Evolutionary conservation across 1,140 invertebrate genomes (phyloP).

Genomic region (Caenorhabditis remanei): DNA sequence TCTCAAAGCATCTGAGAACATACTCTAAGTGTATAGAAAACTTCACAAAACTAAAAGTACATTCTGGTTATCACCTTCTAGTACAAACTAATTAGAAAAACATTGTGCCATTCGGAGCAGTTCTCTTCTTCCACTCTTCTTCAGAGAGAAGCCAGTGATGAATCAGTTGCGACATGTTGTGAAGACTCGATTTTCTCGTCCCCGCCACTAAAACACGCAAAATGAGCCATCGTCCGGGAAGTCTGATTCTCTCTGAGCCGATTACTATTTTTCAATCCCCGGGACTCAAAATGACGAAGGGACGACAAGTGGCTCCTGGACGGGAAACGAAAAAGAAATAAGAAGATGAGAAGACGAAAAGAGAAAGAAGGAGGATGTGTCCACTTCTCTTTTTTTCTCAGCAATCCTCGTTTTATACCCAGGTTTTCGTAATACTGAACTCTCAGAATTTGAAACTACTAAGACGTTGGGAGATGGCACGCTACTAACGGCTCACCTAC

Average conservation of each 20-base stretch:
- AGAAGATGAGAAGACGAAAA: constrained; percentile 30
- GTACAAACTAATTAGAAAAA: constrained; percentile 57
- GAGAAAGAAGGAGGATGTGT: background rate
- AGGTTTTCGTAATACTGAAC: constrained; percentile 54
- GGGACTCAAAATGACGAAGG: constrained; percentile 51
- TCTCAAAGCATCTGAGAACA: background rate
- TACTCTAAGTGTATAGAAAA: background rate
- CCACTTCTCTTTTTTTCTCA: constrained; percentile 19
- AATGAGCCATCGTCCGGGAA: constrained; percentile 40
- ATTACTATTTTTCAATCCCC: background rate
- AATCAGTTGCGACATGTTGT: constrained; percentile 54
- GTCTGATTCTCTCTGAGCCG: background rate
- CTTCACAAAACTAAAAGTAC: background rate
- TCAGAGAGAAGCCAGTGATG: constrained; percentile 8
- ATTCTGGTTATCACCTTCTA: constrained; percentile 5
- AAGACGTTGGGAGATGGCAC: constrained; percentile 15
- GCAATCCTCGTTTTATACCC: constrained; percentile 2
- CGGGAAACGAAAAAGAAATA: constrained; percentile 50
- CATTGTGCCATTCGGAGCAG: background rate
- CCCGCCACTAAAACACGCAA: constrained; percentile 53
- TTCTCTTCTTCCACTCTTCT: background rate
- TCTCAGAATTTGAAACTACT: constrained; percentile 34
- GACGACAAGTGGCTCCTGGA: constrained; percentile 54
- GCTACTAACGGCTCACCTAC: constrained; percentile 39
- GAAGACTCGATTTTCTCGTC: constrained; percentile 25